Percentiles rank a stretch among this genome's conserved stretches.
Evolutionary conservation across 2,888 invertebrate species (phyloP).

Genomic region (Arrhopalites spinosus): DNA sequence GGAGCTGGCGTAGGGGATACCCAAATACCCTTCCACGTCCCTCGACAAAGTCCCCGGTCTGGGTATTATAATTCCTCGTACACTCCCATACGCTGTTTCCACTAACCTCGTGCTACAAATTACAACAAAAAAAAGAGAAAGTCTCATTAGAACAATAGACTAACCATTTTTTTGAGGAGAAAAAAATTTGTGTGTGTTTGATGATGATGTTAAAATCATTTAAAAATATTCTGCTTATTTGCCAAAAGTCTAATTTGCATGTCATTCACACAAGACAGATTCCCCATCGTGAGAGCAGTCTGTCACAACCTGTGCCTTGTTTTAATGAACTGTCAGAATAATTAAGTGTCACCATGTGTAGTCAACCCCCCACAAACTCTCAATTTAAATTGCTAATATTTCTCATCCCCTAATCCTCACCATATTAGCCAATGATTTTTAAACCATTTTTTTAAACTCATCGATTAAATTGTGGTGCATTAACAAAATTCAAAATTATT

Average conservation of each 20-base stretch:
- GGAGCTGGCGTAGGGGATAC: slow-evolving; percentile 90
- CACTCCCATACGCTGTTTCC: slow-evolving; percentile 55
- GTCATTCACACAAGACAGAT: not conserved
- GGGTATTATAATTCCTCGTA: slow-evolving; percentile 54
- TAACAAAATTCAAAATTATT: no score
- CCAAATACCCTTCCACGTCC: slow-evolving; percentile 55
- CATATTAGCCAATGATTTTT: not conserved
- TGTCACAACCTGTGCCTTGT: not conserved
- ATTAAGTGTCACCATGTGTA: slow-evolving; percentile 26
- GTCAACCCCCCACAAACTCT: not conserved
- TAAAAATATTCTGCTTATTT: slow-evolving; percentile 27
- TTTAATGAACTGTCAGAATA: slow-evolving; percentile 31
- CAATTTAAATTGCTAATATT: slow-evolving; percentile 24
- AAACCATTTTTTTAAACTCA: no score
- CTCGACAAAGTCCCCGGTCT: slow-evolving; percentile 51
- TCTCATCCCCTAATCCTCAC: not conserved
- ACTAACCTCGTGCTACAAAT: slow-evolving; percentile 49
- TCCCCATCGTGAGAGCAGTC: not conserved
- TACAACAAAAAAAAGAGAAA: not conserved
- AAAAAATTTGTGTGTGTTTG: no score
- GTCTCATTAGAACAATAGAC: no score
- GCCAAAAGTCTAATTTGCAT: slow-evolving; percentile 34
- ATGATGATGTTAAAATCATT: not conserved
- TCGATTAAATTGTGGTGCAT: not conserved
- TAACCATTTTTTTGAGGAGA: no score